Percentiles rank a stretch among this genome's conserved stretches.
phyloP scores from a whole-genome alignment of 2,113 vertebrate species.

The Sceloporus undulatus region DNA sequence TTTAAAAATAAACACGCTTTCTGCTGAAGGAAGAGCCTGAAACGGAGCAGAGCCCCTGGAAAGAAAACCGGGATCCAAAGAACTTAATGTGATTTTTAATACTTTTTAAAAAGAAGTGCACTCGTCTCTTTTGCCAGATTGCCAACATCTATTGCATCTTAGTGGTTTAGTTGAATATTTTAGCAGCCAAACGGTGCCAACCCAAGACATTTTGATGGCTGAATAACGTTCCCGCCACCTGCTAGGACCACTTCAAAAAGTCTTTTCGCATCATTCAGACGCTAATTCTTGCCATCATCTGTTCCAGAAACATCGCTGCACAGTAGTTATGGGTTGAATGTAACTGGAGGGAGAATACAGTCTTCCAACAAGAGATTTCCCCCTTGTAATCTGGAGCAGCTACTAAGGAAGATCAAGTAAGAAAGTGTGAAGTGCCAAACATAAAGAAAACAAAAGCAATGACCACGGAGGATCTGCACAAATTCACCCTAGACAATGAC shows the following conservation, averaged over 20 bases:
- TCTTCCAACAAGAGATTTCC: no score
- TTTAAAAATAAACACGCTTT: constrained; percentile 33
- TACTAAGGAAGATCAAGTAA: no score
- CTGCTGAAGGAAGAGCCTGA: constrained; percentile 8
- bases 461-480: no score
- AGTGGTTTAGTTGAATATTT: background rate
- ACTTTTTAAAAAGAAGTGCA: background rate
- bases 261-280: background rate
- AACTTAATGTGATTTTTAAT: background rate
- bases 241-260: background rate
- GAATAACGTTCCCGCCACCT: background rate
- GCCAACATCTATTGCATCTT: background rate
- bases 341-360: no score
- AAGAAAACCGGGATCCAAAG: background rate
- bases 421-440: no score
- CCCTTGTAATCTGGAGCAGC: no score
- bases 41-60: background rate
- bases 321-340: background rate
- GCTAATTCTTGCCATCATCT: no score
- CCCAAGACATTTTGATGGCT: background rate
- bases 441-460: no score
- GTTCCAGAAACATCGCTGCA: background rate
- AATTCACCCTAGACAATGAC: no score
- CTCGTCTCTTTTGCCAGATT: background rate
- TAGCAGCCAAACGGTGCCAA: no score